These are phyloP conservation scores for Sigmodon hispidus DNA, from an alignment of 2,113 vertebrate species.

Conservation along the genomic window DNA sequence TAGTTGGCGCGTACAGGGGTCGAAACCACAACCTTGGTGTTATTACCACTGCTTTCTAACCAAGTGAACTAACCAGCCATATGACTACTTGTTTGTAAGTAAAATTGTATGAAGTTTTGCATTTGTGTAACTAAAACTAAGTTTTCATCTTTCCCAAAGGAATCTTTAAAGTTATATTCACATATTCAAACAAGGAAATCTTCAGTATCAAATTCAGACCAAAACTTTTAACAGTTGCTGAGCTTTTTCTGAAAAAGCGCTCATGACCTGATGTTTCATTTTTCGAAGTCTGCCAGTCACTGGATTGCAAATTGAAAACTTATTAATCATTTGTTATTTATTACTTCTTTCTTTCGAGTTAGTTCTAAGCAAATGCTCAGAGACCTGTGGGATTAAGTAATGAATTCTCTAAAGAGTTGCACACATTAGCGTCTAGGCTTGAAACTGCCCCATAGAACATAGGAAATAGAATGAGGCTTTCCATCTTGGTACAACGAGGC, in stretches of 20 bases:
- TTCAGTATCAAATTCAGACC: not conserved
- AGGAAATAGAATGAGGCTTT: not conserved
- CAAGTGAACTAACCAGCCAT: slow-evolving; percentile 64
- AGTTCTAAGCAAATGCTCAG: not conserved
- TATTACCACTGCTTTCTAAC: slow-evolving; percentile 67
- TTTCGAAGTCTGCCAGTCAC: not conserved
- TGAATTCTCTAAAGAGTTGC: not conserved
- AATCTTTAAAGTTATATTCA: not conserved
- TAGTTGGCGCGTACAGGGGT: slow-evolving; percentile 66
- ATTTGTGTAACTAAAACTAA: not conserved
- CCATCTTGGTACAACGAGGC: not conserved
- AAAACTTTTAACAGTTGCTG: not conserved
- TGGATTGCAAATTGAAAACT: not conserved
- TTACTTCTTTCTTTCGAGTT: not conserved
- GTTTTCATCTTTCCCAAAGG: accelerated
- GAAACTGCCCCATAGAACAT: not conserved
- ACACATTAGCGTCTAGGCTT: not conserved
- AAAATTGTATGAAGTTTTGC: too few species aligned
- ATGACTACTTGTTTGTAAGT: accelerated
- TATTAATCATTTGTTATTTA: not conserved
- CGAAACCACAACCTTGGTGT: slow-evolving; percentile 66
- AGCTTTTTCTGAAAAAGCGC: not conserved
- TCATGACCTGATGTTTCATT: not conserved
- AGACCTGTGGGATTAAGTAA: not conserved
- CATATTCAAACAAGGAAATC: not conserved